Conservation (phyloP, 64 coral and sea anemone genomes). For the Acropora yongei region DNA sequence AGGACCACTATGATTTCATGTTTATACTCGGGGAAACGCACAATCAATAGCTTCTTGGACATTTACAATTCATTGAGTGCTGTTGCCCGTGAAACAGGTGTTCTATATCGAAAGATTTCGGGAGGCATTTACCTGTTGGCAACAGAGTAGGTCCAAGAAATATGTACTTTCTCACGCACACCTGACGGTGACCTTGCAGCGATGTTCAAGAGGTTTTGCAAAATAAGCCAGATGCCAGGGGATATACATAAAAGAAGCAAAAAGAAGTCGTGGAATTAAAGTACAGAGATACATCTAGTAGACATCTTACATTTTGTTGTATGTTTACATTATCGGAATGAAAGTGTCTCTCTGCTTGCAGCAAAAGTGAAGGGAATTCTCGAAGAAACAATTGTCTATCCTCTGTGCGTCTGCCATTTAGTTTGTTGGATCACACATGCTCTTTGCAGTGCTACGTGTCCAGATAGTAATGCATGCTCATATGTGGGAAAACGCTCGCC, state of each 20-base stretch:
- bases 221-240: constrained; percentile 31
- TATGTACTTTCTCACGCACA: constrained; percentile 20
- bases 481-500: too few species aligned
- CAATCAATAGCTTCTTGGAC: constrained; percentile 51
- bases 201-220: constrained; percentile 31
- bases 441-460: too few species aligned
- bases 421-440: too few species aligned
- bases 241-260: constrained; percentile 41
- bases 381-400: too few species aligned
- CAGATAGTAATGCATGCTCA: too few species aligned
- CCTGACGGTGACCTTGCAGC: constrained; percentile 34
- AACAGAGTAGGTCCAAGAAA: constrained; percentile 37
- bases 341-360: too few species aligned
- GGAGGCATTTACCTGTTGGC: constrained; percentile 23
- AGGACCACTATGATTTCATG: constrained; percentile 27
- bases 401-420: too few species aligned
- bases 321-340: too few species aligned
- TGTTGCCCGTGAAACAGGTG: constrained; percentile 53
- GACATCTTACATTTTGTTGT: too few species aligned
- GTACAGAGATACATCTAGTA: constrained; percentile 52
- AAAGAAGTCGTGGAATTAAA: constrained; percentile 40
- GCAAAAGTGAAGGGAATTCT: too few species aligned
- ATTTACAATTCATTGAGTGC: constrained; percentile 36
- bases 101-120: constrained; percentile 63
- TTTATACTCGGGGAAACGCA: constrained; percentile 35